Conservation (phyloP, 2,888 invertebrate genomes). For the Leptothorax acervorum region DNA sequence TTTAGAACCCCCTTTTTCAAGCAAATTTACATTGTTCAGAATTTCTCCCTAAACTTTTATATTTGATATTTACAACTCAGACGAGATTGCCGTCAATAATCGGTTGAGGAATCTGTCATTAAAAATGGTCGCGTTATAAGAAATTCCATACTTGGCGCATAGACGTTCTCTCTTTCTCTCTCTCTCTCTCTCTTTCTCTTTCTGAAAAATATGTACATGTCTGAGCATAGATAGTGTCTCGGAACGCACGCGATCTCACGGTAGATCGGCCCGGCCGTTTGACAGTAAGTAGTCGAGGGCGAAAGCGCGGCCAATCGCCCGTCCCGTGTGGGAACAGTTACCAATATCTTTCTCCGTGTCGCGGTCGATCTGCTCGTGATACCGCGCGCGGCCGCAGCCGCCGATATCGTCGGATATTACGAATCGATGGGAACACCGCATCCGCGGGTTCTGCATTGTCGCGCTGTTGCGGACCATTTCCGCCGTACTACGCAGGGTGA, state of each 20-base stretch:
- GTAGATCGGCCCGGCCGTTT: not conserved
- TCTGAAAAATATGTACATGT: not conserved
- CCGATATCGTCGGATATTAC: constrained; percentile 73
- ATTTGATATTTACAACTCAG: not conserved
- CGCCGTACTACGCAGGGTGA: constrained; percentile 39
- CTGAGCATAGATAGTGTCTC: not conserved
- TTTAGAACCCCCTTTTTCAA: not conserved
- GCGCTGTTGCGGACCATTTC: constrained; percentile 53
- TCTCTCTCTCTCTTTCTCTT: not conserved
- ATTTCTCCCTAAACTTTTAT: not conserved
- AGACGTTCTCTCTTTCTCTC: not conserved
- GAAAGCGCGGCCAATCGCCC: constrained; percentile 52
- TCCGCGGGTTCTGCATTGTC: constrained; percentile 64
- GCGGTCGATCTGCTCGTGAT: constrained; percentile 64
- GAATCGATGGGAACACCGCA: constrained; percentile 71
- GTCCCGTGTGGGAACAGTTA: constrained; percentile 62
- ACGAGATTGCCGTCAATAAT: not conserved
- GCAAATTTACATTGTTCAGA: not conserved
- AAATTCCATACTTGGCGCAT: not conserved
- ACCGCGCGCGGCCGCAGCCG: constrained; percentile 30
- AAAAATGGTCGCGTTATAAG: not conserved
- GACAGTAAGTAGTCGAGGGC: constrained; percentile 6
- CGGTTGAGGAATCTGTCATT: not conserved
- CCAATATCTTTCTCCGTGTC: constrained; percentile 65
- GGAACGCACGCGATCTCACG: not conserved